A percentile compares a stretch with the other conserved stretches of the same genome.
These are phyloP conservation scores for Aurelia sp. DNA, from an alignment of 30 jellyfish, hydroid and myxozoan genomes.

Conservation along the genomic window DNA sequence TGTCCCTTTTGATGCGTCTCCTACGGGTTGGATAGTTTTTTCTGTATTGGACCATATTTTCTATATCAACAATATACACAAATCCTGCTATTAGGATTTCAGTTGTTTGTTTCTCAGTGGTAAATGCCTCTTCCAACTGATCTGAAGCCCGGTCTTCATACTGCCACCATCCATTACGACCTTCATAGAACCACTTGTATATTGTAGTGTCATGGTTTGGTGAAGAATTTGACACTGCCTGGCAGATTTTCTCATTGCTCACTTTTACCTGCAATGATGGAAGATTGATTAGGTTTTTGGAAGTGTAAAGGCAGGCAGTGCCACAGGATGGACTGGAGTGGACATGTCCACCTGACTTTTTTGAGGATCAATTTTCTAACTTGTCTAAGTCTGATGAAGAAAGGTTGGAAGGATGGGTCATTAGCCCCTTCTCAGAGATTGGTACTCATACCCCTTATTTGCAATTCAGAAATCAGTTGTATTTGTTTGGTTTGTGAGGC, in stretches of 20 bases:
- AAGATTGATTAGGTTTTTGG: neutral
- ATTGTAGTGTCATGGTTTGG: neutral
- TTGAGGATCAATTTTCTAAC: too few relatives aligned
- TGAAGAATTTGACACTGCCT: too few relatives aligned
- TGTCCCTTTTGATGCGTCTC: constrained; percentile 87
- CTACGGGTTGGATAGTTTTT: constrained; percentile 77
- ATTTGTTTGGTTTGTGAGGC: too few relatives aligned
- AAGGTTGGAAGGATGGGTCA: too few relatives aligned
- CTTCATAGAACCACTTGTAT: constrained; percentile 95
- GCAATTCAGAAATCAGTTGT: too few relatives aligned
- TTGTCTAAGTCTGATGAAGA: too few relatives aligned
- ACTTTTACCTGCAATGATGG: constrained; percentile 46
- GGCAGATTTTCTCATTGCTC: neutral
- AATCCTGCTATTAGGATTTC: constrained; percentile 92
- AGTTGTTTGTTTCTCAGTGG: constrained; percentile 55
- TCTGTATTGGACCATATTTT: constrained; percentile 88
- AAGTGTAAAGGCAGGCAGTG: too few relatives aligned
- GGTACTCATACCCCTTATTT: too few relatives aligned
- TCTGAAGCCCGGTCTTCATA: constrained; percentile 92
- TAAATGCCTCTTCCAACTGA: constrained; percentile 79
- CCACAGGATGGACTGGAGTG: too few relatives aligned
- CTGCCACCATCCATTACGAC: constrained; percentile 99
- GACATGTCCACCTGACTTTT: too few relatives aligned
- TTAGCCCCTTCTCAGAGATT: too few relatives aligned
- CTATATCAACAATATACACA: constrained; percentile 79